Base-by-base conservation (phyloP, 2,113 vertebrate genomes). In the Microtus oregoni region DNA sequence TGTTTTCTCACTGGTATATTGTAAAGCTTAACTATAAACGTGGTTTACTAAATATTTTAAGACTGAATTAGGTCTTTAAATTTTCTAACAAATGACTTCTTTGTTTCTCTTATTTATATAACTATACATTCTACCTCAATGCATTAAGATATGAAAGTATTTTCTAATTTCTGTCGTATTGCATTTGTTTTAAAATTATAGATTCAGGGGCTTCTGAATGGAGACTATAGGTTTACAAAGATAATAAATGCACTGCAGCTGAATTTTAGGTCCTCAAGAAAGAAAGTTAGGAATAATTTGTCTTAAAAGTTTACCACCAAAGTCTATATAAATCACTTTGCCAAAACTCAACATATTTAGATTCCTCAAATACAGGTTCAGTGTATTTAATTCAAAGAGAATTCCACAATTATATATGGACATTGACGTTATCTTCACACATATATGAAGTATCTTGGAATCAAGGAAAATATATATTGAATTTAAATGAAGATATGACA, bases 41-140 rank as follows among this genome's bases (percentile, higher is more conserved):
- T 67, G 38, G 12, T 35, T 47, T 22, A 89, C 28, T 89, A 92
- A 96, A 32, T 91, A 81, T 77, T 85, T 55, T 65, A 88, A 85
- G 12, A 68, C 5, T 91, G 26, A 94, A 72, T 75, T 96, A 87
- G 89, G 32, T 65, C 50, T 93, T 93, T 75, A 87, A 82, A 94
- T 47, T 86, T 26, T 41, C 41, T 92, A 78, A 58, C 44, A 89
- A 65, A 47, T 79, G 6, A 81, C 32, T 52, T 44, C 0, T 1
- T 50, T 1, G 5, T 0, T 76, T 88, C 11, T 91, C 58, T 89
- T 83, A 35, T 89, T 82, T 47, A 44, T 86, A 65, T 65, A 55
- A 67, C 61, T 83, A 65, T 52, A 63, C 5, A 89, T 72, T 87
- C 72, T 24, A 70, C 65, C 72, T 67, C 12, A 82, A 63, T 85